Base-by-base conservation (phyloP, 2,113 vertebrate genomes). In the Eurystomus gularis region DNA sequence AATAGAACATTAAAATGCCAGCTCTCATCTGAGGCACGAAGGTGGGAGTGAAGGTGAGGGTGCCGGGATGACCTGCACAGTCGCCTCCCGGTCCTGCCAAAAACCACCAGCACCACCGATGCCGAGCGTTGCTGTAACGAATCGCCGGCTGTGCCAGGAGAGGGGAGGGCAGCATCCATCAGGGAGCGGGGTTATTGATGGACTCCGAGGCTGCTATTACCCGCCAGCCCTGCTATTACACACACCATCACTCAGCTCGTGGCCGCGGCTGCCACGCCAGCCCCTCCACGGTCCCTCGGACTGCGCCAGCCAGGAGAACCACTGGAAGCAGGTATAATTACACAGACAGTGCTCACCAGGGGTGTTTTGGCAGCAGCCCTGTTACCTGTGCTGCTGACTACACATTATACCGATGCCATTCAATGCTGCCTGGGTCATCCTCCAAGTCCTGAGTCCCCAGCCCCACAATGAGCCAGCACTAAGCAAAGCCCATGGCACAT, bases 141-240 rank as follows among this genome's bases (percentile, higher is more conserved):
- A 71, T 46, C 12, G 21, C 60, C 0, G 0, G 21, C 88, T 28
- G 70, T 90, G 79, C 86, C 75, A 79, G 79, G 78, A 79, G 78
- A 65, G 48, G 35, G 52, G 82, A 78, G 73, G 85, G 87, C 1
- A 0, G 72, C 72, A 84, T 93, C 90, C 77, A 29, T 86, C 84
- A 49, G 84, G 48, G 65, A 78, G 18, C 3, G 0, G 52, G 83
- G 69, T 85, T 94, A 88, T 84, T 89, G 92, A 93, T 76, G 87
- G 73, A 60, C 84, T 87, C 73, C 78, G 16, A 46, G 92, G 90
- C 75, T 86, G 90, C 72, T 82, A 40, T 91, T 87, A 91, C 77
- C 89, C 26, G 15, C 88, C 91, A 93, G 86, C 94, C 91, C 93
- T 83, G 86, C 87, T 87, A 79, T 94, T 93, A 87, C 65, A 62